Percentiles rank a stretch among this genome's conserved stretches.
Evolutionary conservation across 2,113 vertebrate genomes (phyloP).

Genomic region (Sigmodon hispidus): DNA sequence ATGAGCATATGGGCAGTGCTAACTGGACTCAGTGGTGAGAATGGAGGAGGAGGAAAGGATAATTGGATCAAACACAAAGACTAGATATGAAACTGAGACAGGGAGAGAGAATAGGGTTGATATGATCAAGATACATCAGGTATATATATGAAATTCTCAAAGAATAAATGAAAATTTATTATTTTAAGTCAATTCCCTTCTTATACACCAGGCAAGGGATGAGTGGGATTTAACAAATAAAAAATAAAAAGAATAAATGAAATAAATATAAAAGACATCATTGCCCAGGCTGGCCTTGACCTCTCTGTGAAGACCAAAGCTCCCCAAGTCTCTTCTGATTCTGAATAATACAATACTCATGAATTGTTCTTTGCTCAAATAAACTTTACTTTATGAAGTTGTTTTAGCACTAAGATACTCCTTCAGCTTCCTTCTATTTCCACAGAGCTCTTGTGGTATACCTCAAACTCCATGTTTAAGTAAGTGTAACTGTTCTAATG

Average conservation of each 20-base stretch:
- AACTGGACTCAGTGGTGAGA: background rate
- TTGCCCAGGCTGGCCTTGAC: background rate
- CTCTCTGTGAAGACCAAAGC: background rate
- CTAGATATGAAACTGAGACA: background rate
- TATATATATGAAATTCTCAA: background rate
- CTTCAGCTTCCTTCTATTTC: background rate
- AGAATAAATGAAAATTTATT: background rate
- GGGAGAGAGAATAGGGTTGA: background rate
- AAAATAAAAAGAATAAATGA: background rate
- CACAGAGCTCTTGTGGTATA: background rate
- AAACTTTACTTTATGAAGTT: background rate
- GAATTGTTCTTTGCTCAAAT: background rate
- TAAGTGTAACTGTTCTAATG: background rate
- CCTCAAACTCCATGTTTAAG: slow-evolving; percentile 1
- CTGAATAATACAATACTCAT: background rate
- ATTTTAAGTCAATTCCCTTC: background rate
- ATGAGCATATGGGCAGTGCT: background rate
- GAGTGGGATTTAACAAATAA: background rate
- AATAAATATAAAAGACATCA: background rate
- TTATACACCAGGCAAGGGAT: background rate
- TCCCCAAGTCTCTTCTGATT: background rate
- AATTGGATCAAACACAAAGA: background rate
- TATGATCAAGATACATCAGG: background rate
- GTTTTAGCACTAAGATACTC: background rate
- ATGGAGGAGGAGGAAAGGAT: background rate